Base-by-base conservation (phyloP, 1,140 invertebrate genomes). In the Megalopta genalis region DNA sequence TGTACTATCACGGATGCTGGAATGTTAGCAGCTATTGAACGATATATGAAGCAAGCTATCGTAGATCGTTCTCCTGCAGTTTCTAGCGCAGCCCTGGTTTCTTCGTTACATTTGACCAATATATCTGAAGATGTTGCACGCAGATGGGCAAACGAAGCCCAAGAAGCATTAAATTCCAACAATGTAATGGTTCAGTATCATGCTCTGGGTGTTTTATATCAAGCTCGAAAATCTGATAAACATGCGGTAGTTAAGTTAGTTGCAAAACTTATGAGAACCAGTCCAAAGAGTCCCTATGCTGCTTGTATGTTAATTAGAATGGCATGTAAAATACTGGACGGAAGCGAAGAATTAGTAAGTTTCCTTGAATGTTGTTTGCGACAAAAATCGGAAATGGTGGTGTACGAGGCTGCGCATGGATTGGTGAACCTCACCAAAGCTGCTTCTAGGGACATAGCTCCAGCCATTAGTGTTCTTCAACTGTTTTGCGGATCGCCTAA, bases 41-140 rank as follows among this genome's bases (percentile, higher is more conserved):
- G 99, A 66, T 99, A 99, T 91, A 99, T 99, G 98, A 99, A 99
- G 91, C 98, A 99, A 93, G 99, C 99, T 1, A 99, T 99, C 85
- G 99, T 99, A n/a, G 99, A 99, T 93, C 97, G 98, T 86, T 97
- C 97, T 76, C 95, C 98, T 32, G 96, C 97, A 23, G 98, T 99
- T 0, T 98, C 98, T 49, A 99, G 98, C 88, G 99, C 99, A 10
- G 98, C 99, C 7, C 93, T 99, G 39, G 98, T 99, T 0, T 99
- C 98, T 18, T 95, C 97, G 0, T 89, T 98, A 62, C 98, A 99
- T 91, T 92, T 99, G 81, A 96, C 97, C 12, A 95, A 94, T 83
- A 95, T 96, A 7, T 97, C 97, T 46, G 95, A 96, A 0, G 99
- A 99, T 89, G 95, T 99, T 16, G 97, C 99, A 0, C 97, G 99